These are phyloP conservation scores for Cebus imitator DNA, from an alignment of 2,113 vertebrate species.

Conservation along the genomic window DNA sequence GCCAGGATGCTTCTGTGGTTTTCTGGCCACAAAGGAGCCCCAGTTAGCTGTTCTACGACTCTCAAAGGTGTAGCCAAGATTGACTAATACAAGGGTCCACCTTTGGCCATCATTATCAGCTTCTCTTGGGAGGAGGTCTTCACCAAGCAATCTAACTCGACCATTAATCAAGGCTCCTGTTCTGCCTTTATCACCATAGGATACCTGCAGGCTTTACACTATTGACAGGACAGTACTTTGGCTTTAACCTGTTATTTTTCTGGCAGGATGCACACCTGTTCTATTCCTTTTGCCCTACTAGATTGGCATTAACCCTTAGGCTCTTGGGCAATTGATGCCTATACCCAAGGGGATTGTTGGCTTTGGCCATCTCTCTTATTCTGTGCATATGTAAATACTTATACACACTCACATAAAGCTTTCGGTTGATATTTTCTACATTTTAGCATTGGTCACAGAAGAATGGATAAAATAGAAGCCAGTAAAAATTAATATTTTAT, in stretches of 20 bases:
- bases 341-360: not conserved
- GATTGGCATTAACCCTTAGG: not conserved
- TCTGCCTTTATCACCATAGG: not conserved
- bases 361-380: not conserved
- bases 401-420: not conserved
- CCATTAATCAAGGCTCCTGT: not conserved
- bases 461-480: not conserved
- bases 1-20: not conserved
- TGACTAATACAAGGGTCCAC: not conserved
- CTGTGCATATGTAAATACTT: not conserved
- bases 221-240: not conserved
- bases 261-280: not conserved
- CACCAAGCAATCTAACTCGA: not conserved
- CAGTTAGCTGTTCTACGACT: not conserved
- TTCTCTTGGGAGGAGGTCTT: not conserved
- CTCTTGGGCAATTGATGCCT: not conserved
- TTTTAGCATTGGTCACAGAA: not conserved
- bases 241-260: not conserved
- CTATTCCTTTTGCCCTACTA: not conserved
- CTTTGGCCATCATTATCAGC: not conserved
- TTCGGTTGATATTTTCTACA: not conserved
- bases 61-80: not conserved
- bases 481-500: not conserved
- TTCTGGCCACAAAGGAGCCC: not conserved
- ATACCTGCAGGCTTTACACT: not conserved